phyloP scores from a whole-genome alignment of 53 echinoderm and acorn worm species.

The Pentamera pediparva region DNA sequence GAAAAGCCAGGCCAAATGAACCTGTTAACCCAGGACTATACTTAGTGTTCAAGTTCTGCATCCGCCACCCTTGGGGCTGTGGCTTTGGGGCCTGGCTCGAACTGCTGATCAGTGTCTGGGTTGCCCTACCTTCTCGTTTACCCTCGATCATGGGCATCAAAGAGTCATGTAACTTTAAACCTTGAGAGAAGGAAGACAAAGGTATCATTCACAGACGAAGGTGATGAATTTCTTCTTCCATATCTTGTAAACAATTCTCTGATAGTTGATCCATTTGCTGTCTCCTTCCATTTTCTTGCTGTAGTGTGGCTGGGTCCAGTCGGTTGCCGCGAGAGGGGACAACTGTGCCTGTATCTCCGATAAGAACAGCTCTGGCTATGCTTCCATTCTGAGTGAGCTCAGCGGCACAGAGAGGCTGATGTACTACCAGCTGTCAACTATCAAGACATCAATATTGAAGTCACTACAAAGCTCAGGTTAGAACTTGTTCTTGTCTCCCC shows the following conservation, averaged over 20 bases:
- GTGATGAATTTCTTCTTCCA: neutral
- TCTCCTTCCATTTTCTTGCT: neutral
- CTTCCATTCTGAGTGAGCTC: conserved; percentile 73
- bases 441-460: conserved; percentile 62
- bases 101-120: no score
- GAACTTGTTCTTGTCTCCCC: neutral
- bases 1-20: no score
- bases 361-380: conserved; percentile 68
- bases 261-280: neutral
- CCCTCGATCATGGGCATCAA: neutral
- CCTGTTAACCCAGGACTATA: no score
- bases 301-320: conserved; percentile 87
- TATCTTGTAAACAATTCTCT: neutral
- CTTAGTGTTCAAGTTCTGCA: no score
- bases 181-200: neutral
- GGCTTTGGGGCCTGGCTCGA: no score
- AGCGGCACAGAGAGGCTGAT: conserved; percentile 71
- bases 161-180: neutral
- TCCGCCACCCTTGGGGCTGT: no score
- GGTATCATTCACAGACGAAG: neutral
- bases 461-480: conserved; percentile 73
- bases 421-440: conserved; percentile 60
- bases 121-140: no score
- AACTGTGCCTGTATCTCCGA: conserved; percentile 89
- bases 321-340: conserved; percentile 68